Conservation (phyloP, 2,888 invertebrate genomes). For the Thysanoteuthis rhombus region DNA sequence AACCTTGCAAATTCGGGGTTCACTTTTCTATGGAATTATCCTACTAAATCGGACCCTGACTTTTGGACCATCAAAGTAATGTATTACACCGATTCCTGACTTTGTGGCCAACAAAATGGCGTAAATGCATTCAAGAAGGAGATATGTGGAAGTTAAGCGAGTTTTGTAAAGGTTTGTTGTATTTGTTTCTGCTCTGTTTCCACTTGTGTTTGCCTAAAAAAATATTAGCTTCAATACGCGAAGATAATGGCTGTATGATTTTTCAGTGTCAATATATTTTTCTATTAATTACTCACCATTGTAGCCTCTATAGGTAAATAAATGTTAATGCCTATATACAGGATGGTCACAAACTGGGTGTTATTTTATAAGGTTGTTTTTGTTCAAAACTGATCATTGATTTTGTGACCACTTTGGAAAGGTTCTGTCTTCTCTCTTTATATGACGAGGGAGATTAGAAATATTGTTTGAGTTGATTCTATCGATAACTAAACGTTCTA, state of each 20-base stretch:
- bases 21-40: not conserved
- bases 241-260: not conserved
- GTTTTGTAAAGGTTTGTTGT: not conserved
- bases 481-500: no score
- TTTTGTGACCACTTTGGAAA: not conserved
- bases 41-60: not conserved
- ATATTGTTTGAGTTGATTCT: no score
- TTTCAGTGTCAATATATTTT: not conserved
- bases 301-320: not conserved
- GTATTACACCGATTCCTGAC: not conserved
- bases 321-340: no score
- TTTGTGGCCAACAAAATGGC: not conserved
- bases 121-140: not conserved
- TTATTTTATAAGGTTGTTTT: no score
- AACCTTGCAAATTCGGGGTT: not conserved
- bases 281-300: no score
- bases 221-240: not conserved
- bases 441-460: no score
- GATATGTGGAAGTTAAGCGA: not conserved
- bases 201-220: conserved; percentile 12
- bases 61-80: not conserved
- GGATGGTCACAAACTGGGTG: no score
- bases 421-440: no score
- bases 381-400: no score
- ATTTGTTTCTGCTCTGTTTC: not conserved